phyloP scores from a whole-genome alignment of 2,113 vertebrate species.

The Erpornis zantholeuca region DNA sequence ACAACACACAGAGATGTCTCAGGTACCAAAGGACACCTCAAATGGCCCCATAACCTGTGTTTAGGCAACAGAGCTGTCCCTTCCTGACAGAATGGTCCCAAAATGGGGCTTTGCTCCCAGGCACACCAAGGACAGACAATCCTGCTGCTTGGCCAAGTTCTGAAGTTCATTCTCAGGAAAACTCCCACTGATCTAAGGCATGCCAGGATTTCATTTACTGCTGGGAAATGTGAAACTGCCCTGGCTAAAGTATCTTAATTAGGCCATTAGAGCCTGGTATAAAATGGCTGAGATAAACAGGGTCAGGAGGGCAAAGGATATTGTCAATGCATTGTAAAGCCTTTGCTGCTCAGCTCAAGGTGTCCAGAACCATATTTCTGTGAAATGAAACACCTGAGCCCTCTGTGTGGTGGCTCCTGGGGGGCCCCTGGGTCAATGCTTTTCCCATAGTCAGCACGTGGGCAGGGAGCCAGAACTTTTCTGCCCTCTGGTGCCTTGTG shows the following conservation, averaged over 20 bases:
- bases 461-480: not conserved
- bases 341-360: not conserved
- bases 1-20: not conserved
- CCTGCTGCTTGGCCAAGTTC: not conserved
- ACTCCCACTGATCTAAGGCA: not conserved
- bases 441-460: fast-evolving
- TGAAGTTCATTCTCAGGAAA: not conserved
- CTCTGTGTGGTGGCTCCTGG: not conserved
- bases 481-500: not conserved
- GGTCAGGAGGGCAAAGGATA: not conserved
- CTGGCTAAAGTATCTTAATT: conserved; percentile 4
- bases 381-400: not conserved
- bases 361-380: not conserved
- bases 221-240: not conserved
- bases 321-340: not conserved
- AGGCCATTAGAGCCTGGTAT: not conserved
- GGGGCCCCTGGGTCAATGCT: not conserved
- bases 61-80: not conserved
- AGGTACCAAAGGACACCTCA: not conserved
- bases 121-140: not conserved
- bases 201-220: not conserved
- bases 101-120: not conserved
- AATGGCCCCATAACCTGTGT: not conserved
- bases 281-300: not conserved
- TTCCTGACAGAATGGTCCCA: not conserved